These are phyloP conservation scores for Microvelia longipes DNA, from an alignment of 1,140 invertebrate genomes.

Conservation along the genomic window DNA sequence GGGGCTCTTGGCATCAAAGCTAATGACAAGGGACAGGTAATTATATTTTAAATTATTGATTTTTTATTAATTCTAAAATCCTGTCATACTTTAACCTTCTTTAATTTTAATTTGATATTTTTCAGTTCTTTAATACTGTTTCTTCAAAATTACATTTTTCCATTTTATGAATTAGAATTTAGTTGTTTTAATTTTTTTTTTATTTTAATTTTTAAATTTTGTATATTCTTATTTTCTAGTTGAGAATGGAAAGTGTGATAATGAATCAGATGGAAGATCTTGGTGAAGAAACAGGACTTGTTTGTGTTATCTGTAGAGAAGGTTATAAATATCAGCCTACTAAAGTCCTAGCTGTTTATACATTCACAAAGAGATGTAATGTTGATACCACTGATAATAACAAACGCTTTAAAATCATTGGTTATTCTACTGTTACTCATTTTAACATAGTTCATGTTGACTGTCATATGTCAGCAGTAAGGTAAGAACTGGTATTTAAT, in stretches of 20 bases:
- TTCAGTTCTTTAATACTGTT: no score
- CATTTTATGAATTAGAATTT: no score
- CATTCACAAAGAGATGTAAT: conserved; percentile 87
- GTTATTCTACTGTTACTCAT: conserved; percentile 90
- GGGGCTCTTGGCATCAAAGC: conserved; percentile 89
- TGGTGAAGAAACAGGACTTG: conserved; percentile 86
- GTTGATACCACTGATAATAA: conserved; percentile 84
- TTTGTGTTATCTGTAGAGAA: conserved; percentile 95
- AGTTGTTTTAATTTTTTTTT: no score
- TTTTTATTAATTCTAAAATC: no score
- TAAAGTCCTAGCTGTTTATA: conserved; percentile 88
- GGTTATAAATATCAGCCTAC: conserved; percentile 88
- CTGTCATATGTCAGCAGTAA: conserved; percentile 90
- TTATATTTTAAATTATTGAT: background rate
- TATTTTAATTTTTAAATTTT: no score
- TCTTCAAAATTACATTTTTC: no score
- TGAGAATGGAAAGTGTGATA: conserved; percentile 75
- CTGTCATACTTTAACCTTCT: no score
- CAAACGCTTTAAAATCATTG: conserved; percentile 64
- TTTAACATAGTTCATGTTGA: conserved; percentile 97
- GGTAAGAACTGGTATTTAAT: conserved; percentile 24
- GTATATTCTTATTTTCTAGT: conserved; percentile 29
- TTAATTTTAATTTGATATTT: no score
- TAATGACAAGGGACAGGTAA: conserved; percentile 75
- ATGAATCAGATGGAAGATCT: conserved; percentile 87